phyloP scores from a whole-genome alignment of 2,888 invertebrate species.

The Eubasilissa splendida region DNA sequence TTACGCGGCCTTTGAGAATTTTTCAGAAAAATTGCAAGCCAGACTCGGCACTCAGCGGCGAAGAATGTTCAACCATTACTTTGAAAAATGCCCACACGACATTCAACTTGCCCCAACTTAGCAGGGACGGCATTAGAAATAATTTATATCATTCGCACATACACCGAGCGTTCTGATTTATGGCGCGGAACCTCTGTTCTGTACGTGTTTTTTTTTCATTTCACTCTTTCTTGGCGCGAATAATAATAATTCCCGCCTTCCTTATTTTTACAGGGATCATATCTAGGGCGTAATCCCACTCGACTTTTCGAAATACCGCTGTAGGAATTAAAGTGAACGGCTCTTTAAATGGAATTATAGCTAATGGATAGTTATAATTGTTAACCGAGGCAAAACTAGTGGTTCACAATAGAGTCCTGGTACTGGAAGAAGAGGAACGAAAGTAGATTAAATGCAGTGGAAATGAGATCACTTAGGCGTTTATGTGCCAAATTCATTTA shows the following conservation, averaged over 20 bases:
- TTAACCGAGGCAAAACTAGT: too few relatives aligned
- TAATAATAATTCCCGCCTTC: background rate
- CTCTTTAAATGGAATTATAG: too few relatives aligned
- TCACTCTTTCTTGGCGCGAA: background rate
- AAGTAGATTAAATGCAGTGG: too few relatives aligned
- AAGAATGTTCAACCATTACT: conserved; percentile 52
- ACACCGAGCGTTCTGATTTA: conserved; percentile 16
- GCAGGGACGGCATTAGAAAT: conserved; percentile 36
- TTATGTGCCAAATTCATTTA: too few relatives aligned
- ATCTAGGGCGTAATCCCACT: background rate
- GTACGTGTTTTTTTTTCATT: conserved; percentile 26
- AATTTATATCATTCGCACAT: conserved; percentile 33
- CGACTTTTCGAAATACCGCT: too few relatives aligned
- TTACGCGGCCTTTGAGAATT: background rate
- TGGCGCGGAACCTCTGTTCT: conserved; percentile 1
- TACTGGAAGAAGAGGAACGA: too few relatives aligned
- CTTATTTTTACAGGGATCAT: background rate
- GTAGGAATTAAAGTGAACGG: too few relatives aligned
- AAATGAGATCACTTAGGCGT: too few relatives aligned
- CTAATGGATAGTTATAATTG: too few relatives aligned
- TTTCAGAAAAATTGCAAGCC: conserved; percentile 17
- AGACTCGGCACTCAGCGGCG: conserved; percentile 10
- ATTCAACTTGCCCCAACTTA: conserved; percentile 52
- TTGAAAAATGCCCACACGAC: conserved; percentile 56
- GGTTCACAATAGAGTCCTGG: too few relatives aligned